These are phyloP conservation scores for Cyrtorhinus lividipennis DNA, from an alignment of 1,140 invertebrate species.

Conservation along the genomic window DNA sequence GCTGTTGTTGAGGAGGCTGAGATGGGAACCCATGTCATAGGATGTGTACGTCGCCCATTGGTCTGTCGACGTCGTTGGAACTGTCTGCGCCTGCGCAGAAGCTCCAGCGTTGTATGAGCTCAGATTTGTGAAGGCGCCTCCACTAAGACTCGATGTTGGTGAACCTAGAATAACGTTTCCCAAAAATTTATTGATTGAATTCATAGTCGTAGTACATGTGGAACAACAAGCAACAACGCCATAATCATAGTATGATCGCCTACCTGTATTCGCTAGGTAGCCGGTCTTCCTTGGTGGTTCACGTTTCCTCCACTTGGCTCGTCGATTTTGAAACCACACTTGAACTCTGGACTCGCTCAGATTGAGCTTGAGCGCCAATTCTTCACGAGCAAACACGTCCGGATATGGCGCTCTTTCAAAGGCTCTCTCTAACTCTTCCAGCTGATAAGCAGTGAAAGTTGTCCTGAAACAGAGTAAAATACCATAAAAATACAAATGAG, in stretches of 20 bases:
- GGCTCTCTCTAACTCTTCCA: constrained; percentile 85
- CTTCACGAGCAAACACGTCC: constrained; percentile 89
- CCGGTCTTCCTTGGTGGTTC: constrained; percentile 91
- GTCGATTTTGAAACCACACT: constrained; percentile 86
- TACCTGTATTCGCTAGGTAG: constrained; percentile 40
- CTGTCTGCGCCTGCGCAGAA: constrained; percentile 41
- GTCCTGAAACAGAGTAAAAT: constrained; percentile 52
- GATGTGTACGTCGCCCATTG: constrained; percentile 49
- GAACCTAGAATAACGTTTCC: constrained; percentile 21
- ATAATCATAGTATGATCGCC: no score
- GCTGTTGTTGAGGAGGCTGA: constrained; percentile 50
- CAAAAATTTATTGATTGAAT: constrained; percentile 7
- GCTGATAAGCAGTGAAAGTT: constrained; percentile 88
- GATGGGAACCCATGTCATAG: constrained; percentile 45
- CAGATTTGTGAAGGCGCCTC: constrained; percentile 36
- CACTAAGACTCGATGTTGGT: constrained; percentile 19
- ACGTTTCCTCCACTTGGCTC: constrained; percentile 95
- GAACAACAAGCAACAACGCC: no score
- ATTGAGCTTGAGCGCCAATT: constrained; percentile 76
- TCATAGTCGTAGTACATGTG: no score
- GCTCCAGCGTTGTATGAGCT: constrained; percentile 47
- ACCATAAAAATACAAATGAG: neutral
- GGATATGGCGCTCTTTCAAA: constrained; percentile 92
- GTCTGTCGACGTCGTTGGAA: constrained; percentile 32
- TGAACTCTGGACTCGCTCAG: constrained; percentile 89